Percentiles rank a stretch among this genome's conserved stretches.
phyloP scores from a whole-genome alignment of 2,797 vertebrate genomes.

The Paguma larvata region DNA sequence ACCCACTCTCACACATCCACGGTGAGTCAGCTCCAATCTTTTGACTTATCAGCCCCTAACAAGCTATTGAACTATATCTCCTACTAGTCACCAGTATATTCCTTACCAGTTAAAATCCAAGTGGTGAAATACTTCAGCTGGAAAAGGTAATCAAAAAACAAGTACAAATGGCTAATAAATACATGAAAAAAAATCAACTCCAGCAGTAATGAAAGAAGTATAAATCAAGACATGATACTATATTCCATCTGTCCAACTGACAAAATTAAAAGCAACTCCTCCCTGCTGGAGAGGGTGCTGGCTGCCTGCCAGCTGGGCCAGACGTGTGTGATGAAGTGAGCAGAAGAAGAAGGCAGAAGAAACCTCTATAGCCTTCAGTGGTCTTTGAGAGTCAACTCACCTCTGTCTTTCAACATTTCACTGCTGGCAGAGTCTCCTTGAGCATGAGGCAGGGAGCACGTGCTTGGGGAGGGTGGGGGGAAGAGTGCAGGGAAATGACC shows the following conservation, averaged over 20 bases:
- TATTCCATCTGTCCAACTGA: neutral
- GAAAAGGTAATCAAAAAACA: constrained; percentile 3
- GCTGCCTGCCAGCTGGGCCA: neutral
- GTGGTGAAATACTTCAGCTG: neutral
- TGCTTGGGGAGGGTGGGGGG: neutral
- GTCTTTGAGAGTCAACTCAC: neutral
- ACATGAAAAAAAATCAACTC: neutral
- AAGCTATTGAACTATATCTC: neutral
- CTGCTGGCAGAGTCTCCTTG: neutral
- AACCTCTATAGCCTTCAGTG: neutral
- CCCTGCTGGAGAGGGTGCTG: neutral
- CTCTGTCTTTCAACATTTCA: neutral
- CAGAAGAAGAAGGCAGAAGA: neutral
- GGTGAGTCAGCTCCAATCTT: neutral
- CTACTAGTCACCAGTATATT: neutral
- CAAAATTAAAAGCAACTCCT: neutral
- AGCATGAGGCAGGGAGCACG: fast-evolving
- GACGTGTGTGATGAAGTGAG: neutral
- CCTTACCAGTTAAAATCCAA: neutral
- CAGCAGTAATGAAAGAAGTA: neutral
- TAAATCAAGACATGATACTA: neutral
- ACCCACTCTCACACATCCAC: neutral
- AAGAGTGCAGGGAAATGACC: neutral
- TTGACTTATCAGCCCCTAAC: neutral
- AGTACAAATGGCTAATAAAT: neutral